Evolutionary conservation across 2,113 vertebrate genomes (phyloP), one percentile per base, ranked within the genome.

Genomic region (Sinocyclocheilus anshuiensis): DNA sequence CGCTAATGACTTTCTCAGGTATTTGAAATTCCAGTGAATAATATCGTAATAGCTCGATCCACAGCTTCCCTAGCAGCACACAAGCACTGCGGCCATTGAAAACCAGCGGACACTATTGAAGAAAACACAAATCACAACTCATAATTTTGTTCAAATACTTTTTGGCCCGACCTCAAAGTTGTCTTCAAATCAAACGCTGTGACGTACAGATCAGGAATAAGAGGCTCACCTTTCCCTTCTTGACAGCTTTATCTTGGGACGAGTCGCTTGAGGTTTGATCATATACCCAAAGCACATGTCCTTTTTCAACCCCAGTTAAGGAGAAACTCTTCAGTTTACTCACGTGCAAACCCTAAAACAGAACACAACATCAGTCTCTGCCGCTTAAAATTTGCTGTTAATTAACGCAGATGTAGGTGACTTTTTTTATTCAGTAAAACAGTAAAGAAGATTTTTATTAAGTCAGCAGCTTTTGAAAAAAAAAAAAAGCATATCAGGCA

Each of bases 21-120:
- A 98, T 95, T 89, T 96, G 96, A 92, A 99, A 99, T 91, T 99
- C 98, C 95, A 99, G 95, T 72, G 98, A 98, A 95, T 99, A 99
- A 95, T 99, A 99, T 86, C 96, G 97, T 77, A 99, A 89, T 80
- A 99, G 94, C 92, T 99, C 97, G 93, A 99, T 90, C 98, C 98
- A 99, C 87, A 99, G 91, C 79, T 97, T 97, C 53, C 98, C 98
- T 89, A 98, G 88, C 2, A 95, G 94, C 89, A 95, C 95, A 79
- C 50, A 15, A 55, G 76, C 92, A 92, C 89, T 95, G 93, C 71
- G 93, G 86, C 65, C 89, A 91, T 92, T 93, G 88, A 96, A 93
- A 81, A 95, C 94, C 88, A 99, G 93, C 42, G 91, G 93, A 86
- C 94, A 95, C 98, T 99, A 39, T 13, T 74, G 1, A 0, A 36